phyloP scores from a whole-genome alignment of 2,888 invertebrate genomes.

The Lasioglossum lativentre region DNA sequence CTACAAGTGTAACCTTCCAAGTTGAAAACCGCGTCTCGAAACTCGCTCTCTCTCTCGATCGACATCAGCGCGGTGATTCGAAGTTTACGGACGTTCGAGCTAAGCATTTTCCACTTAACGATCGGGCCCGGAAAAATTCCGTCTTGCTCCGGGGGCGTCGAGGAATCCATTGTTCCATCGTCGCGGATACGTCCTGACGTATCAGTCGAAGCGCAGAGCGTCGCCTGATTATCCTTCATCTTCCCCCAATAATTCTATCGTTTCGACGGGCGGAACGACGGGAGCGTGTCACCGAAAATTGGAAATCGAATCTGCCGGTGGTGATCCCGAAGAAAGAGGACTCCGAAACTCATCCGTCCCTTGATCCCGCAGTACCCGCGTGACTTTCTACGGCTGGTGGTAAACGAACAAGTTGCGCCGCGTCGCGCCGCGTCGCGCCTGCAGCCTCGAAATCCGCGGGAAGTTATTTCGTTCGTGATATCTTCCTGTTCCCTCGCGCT shows the following conservation, averaged over 20 bases:
- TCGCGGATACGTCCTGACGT: slow-evolving; percentile 19
- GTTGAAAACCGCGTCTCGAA: neutral
- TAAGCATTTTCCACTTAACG: neutral
- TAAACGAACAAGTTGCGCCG: slow-evolving; percentile 36
- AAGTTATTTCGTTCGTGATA: slow-evolving; percentile 55
- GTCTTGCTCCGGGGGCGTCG: neutral
- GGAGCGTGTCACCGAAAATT: slow-evolving; percentile 58
- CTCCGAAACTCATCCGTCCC: slow-evolving; percentile 52
- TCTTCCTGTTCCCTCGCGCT: slow-evolving; percentile 18
- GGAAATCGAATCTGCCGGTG: slow-evolving; percentile 59
- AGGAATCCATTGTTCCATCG: slow-evolving; percentile 36
- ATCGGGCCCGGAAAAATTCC: slow-evolving; percentile 1
- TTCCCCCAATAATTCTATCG: slow-evolving; percentile 45
- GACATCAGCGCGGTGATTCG: neutral
- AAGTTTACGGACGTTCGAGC: neutral
- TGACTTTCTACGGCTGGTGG: slow-evolving; percentile 12
- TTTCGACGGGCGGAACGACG: neutral
- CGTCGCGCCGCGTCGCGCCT: neutral
- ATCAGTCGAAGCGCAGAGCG: slow-evolving; percentile 14
- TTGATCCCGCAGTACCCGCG: slow-evolving; percentile 58
- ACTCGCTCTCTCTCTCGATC: neutral
- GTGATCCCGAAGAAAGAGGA: slow-evolving; percentile 10
- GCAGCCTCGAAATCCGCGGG: slow-evolving; percentile 36
- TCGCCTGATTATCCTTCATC: slow-evolving; percentile 47
- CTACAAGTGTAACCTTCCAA: neutral